A percentile compares a stretch with the other conserved stretches of the same genome.
Conservation (phyloP, 2,113 vertebrate genomes). For the Gymnobelideus leadbeateri region DNA sequence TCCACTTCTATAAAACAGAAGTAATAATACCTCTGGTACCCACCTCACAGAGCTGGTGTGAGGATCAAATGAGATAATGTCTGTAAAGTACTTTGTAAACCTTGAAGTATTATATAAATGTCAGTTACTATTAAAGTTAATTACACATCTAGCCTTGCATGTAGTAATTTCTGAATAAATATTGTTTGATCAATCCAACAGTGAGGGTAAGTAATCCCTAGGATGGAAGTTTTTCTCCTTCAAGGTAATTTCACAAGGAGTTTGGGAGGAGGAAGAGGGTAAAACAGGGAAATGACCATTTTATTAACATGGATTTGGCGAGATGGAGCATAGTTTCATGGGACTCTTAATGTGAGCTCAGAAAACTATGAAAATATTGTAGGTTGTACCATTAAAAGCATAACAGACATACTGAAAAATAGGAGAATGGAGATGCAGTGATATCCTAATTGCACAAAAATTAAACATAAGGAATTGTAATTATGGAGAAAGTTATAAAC, state of each 20-base stretch:
- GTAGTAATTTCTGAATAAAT: neutral
- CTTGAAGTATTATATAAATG: neutral
- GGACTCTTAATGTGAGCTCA: conserved; percentile 36
- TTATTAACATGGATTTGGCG: conserved; percentile 57
- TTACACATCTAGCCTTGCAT: neutral
- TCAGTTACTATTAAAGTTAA: conserved; percentile 9
- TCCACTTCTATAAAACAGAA: neutral
- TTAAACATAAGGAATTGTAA: conserved; percentile 66
- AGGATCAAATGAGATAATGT: neutral
- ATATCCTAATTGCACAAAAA: conserved; percentile 62
- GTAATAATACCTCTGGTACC: neutral
- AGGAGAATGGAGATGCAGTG: conserved; percentile 67
- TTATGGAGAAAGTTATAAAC: conserved; percentile 63
- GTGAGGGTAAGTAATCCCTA: neutral
- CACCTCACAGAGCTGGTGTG: neutral
- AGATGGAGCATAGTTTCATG: conserved; percentile 27
- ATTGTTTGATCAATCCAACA: conserved; percentile 34
- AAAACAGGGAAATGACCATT: conserved; percentile 35
- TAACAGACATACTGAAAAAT: conserved; percentile 61
- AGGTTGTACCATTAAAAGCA: conserved; percentile 61
- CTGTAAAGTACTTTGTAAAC: conserved; percentile 5
- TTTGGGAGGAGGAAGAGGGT: neutral
- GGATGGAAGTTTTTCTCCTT: conserved; percentile 7
- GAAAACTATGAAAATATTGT: conserved; percentile 74
- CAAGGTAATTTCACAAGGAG: conserved; percentile 40